These are phyloP conservation scores for Pachyramphus minor DNA, from an alignment of 2,113 vertebrate species.

Conservation along the genomic window DNA sequence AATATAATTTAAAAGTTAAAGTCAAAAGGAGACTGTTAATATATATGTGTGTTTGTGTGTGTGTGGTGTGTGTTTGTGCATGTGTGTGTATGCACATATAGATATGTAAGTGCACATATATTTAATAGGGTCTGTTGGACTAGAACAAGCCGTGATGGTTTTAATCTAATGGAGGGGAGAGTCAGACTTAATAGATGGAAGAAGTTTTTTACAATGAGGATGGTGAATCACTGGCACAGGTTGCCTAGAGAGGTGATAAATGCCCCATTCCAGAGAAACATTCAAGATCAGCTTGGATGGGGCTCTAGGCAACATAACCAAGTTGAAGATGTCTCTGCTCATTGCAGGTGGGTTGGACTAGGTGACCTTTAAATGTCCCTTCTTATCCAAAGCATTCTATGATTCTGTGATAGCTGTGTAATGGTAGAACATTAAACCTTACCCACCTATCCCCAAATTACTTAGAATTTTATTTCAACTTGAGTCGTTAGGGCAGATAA, in stretches of 20 bases:
- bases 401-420: neutral
- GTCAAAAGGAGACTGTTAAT: neutral
- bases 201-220: neutral
- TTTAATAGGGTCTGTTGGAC: neutral
- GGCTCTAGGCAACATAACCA: neutral
- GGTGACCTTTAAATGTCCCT: neutral
- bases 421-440: neutral
- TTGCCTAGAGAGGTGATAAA: neutral
- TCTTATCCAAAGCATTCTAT: neutral
- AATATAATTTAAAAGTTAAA: neutral
- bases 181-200: neutral
- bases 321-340: neutral
- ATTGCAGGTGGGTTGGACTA: neutral
- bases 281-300: fast-evolving
- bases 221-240: neutral
- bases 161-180: neutral
- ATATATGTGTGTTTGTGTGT: fast-evolving
- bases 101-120: neutral
- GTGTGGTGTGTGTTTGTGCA: too few species aligned
- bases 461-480: neutral
- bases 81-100: neutral
- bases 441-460: neutral
- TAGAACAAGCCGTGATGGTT: neutral
- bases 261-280: neutral
- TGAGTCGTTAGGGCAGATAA: neutral